These are phyloP conservation scores for Polypterus senegalus DNA, from an alignment of 2,113 vertebrate species.

Conservation along the genomic window DNA sequence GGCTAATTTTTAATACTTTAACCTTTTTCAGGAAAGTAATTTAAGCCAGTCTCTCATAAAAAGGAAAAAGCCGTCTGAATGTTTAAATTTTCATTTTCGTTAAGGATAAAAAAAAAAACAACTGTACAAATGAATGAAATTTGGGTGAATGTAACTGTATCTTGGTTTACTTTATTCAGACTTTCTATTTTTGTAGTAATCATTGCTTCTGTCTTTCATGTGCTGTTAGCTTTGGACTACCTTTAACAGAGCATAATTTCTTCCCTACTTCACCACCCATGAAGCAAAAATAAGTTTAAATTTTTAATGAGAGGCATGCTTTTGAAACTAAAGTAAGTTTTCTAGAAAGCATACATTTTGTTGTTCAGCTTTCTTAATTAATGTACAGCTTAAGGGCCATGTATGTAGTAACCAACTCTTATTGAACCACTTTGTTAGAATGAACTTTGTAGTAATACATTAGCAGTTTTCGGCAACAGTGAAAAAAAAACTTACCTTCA, in stretches of 20 bases:
- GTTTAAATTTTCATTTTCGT: slow-evolving; percentile 53
- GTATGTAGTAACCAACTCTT: too few species aligned
- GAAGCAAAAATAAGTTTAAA: slow-evolving; percentile 37
- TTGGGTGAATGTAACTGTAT: slow-evolving; percentile 62
- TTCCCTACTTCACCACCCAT: slow-evolving; percentile 48
- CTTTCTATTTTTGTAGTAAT: slow-evolving; percentile 62
- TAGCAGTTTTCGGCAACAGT: too few species aligned
- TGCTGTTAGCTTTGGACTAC: slow-evolving; percentile 60
- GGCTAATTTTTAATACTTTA: slow-evolving; percentile 24
- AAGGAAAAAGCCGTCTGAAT: slow-evolving; percentile 35
- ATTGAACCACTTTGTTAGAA: too few species aligned
- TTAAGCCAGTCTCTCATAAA: slow-evolving; percentile 42
- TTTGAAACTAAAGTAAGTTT: too few species aligned
- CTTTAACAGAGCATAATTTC: slow-evolving; percentile 41
- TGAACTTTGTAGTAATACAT: too few species aligned
- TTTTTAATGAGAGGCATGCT: too few species aligned
- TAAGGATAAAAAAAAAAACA: slow-evolving; percentile 25
- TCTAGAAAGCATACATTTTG: too few species aligned
- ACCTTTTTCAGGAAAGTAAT: slow-evolving; percentile 45
- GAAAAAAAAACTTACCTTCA: too few species aligned
- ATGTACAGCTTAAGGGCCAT: too few species aligned
- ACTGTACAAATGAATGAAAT: slow-evolving; percentile 49
- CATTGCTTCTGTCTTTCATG: slow-evolving; percentile 51
- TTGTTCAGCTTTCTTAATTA: too few species aligned
- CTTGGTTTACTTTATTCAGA: slow-evolving; percentile 64